Evolutionary conservation across 35 echinoderm and acorn worm genomes (phyloP), one percentile per base, ranked within the genome.

Genomic region (Anneissia japonica): DNA sequence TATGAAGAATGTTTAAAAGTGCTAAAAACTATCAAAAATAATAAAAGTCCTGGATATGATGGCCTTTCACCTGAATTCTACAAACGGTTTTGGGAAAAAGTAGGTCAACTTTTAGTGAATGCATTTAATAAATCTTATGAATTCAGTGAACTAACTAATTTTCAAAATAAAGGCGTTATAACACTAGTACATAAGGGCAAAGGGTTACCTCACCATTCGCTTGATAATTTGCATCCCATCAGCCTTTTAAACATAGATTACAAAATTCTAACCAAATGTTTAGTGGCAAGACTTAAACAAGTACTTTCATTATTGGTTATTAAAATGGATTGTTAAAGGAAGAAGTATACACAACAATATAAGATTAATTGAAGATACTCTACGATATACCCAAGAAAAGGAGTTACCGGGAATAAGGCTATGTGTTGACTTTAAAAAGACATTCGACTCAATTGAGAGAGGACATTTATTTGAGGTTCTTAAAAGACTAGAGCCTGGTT

Each of bases 21-120:
- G 2, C 26, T 64, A 23, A 64, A 64, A 64, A 64, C 51, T 19
- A 9, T 64, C 2, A 9, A 64, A 64, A 64, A 64, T 26, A 64
- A 81, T 39, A 81, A 39, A 40, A 81, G 79, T n/a, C 79, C 79
- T 9, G 79, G 79, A 7, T 30, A 30, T 21, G 36, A 81, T 81
- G 79, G 79, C 35, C 37, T 81, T 1, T 39, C 79, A 17, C 38
- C 35, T 28, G 79, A 81, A 40, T 81, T 81, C 30, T 81, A 81
- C 30, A 38, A 30, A 39, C 35, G 30, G 0, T 81, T 81, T 26
- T 81, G 79, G 79, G 36, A 38, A 35, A 39, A 39, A 30, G 40
- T 39, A 11, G 38, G 38, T 39, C 9, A 39, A 4, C 16, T 38
- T 26, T 3, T 81, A 0, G 16, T 81, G 5, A 39, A 81, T 39